These are phyloP conservation scores for Fregetta grallaria DNA, from an alignment of 2,113 vertebrate species.

Conservation along the genomic window DNA sequence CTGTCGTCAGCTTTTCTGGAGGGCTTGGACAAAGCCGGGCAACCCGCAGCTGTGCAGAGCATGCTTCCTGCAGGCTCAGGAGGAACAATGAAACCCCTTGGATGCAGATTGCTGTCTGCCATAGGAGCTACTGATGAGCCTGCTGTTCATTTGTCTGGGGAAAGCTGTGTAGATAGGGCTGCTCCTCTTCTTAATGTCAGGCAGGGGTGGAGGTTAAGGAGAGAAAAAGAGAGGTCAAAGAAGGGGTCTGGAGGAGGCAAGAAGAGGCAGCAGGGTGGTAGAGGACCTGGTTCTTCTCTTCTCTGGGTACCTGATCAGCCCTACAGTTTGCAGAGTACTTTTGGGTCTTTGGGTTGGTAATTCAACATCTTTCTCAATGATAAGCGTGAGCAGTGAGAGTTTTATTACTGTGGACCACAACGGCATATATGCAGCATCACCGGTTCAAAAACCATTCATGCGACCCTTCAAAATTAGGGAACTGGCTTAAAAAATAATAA, in stretches of 20 bases:
- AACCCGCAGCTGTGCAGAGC: not conserved
- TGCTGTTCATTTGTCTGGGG: not conserved
- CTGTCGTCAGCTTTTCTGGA: not conserved
- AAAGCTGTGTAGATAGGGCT: not conserved
- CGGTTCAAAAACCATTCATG: not conserved
- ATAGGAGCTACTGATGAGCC: not conserved
- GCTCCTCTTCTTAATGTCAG: not conserved
- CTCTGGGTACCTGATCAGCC: not conserved
- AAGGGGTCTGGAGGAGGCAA: not conserved
- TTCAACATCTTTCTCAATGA: not conserved
- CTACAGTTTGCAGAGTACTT: not conserved
- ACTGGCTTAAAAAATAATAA: not conserved
- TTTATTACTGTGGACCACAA: not conserved
- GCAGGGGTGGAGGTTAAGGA: not conserved
- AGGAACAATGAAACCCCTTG: not conserved
- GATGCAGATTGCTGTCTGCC: not conserved
- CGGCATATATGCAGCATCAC: not conserved
- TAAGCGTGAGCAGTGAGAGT: not conserved
- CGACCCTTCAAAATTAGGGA: not conserved
- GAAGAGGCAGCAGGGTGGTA: not conserved
- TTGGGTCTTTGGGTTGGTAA: not conserved
- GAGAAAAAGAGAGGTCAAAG: not conserved
- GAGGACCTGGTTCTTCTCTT: not conserved
- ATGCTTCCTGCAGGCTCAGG: not conserved
- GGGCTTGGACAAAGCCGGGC: not conserved